These are phyloP conservation scores for Stenoptilia bipunctidactyla DNA, from an alignment of 2,888 invertebrate species.

Conservation along the genomic window DNA sequence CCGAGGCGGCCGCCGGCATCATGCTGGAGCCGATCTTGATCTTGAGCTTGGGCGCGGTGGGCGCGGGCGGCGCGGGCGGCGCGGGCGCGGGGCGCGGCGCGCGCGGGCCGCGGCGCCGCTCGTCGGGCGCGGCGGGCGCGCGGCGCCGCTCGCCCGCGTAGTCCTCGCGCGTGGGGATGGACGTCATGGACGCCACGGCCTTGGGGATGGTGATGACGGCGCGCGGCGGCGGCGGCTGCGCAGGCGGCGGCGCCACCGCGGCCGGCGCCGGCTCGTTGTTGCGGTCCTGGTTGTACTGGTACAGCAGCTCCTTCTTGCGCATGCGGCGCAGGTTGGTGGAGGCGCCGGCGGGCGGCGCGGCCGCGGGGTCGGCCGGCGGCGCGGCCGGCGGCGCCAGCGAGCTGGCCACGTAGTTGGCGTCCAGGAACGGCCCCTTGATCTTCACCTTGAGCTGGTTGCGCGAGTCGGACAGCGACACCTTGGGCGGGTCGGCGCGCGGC, in stretches of 20 bases:
- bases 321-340: slow-evolving; percentile 85
- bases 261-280: slow-evolving; percentile 79
- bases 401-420: slow-evolving; percentile 79
- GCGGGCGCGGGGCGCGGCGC: slow-evolving; percentile 31
- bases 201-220: slow-evolving; percentile 88
- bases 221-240: slow-evolving; percentile 73
- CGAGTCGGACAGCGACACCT: slow-evolving; percentile 83
- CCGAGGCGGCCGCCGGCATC: slow-evolving; percentile 60
- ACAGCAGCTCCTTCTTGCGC: slow-evolving; percentile 89
- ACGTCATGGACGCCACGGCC: slow-evolving; percentile 90
- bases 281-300: slow-evolving; percentile 86
- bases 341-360: slow-evolving; percentile 40
- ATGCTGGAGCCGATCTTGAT: slow-evolving; percentile 79
- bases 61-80: slow-evolving; percentile 23
- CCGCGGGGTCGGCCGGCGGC: slow-evolving; percentile 46
- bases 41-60: slow-evolving; percentile 79
- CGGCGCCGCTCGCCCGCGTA: slow-evolving; percentile 77
- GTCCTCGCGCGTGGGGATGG: slow-evolving; percentile 88
- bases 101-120: slow-evolving; percentile 43
- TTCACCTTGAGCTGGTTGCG: slow-evolving; percentile 90
- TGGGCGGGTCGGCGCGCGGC: slow-evolving; percentile 54
- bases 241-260: slow-evolving; percentile 68
- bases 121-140: slow-evolving; percentile 56
- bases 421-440: slow-evolving; percentile 89
- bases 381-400: slow-evolving; percentile 71